A percentile compares a stretch with the other conserved stretches of the same genome.
These are phyloP conservation scores for Chlamydotis undulata DNA, from an alignment of 2,113 vertebrate species.

Conservation along the genomic window DNA sequence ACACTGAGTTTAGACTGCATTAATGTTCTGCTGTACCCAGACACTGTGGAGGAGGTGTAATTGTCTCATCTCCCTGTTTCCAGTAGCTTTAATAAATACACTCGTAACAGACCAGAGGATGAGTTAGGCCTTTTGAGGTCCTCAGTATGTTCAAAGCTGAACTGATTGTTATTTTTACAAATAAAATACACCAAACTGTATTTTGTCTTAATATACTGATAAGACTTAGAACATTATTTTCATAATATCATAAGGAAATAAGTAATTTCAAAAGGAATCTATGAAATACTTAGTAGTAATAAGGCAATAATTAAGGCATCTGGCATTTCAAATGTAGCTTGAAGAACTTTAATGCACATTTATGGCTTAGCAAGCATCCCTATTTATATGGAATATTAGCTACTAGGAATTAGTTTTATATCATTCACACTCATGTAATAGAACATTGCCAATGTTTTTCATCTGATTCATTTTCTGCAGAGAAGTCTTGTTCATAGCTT, in stretches of 20 bases:
- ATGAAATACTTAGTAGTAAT: background rate
- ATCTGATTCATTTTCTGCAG: constrained; percentile 12
- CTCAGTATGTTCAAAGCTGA: background rate
- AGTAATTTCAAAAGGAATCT: background rate
- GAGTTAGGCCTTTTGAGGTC: background rate
- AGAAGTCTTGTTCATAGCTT: background rate
- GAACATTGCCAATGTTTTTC: background rate
- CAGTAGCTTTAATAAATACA: background rate
- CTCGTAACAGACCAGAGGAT: background rate
- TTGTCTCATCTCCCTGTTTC: background rate
- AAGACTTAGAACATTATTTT: background rate
- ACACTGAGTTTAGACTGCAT: background rate
- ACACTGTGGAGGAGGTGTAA: background rate
- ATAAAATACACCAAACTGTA: background rate
- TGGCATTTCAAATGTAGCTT: background rate
- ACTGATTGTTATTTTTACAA: background rate
- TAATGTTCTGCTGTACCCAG: background rate
- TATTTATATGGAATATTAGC: background rate
- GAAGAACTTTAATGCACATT: background rate
- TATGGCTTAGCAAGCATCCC: background rate
- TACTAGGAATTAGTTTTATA: background rate
- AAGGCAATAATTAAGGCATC: background rate
- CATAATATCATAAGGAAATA: background rate
- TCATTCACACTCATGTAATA: background rate
- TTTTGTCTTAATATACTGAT: background rate